Percentiles rank a stretch among this genome's conserved stretches.
These are phyloP conservation scores for Lagopus leucura DNA, from an alignment of 2,113 vertebrate genomes.

Conservation along the genomic window DNA sequence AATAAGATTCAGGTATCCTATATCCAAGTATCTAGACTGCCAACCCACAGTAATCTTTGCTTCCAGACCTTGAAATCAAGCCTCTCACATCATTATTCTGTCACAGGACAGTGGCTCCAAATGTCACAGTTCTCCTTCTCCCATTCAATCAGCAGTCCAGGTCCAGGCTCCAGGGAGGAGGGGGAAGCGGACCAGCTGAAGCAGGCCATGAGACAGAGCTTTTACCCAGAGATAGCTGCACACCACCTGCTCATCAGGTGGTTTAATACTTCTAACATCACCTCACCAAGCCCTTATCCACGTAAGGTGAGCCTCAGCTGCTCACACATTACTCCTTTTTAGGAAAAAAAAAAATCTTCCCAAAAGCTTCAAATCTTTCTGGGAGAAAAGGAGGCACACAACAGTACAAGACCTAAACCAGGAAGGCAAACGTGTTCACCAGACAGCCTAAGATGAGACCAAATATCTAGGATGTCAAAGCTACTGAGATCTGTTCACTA, in stretches of 20 bases:
- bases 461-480: background rate
- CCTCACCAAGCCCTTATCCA: background rate
- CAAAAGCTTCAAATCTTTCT: background rate
- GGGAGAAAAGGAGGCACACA: background rate
- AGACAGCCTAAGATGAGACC: background rate
- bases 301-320: background rate
- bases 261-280: background rate
- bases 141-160: background rate
- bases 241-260: background rate
- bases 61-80: constrained; percentile 16
- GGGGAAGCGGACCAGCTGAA: background rate
- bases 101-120: background rate
- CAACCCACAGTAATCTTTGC: background rate
- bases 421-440: background rate
- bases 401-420: background rate
- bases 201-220: background rate
- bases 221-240: background rate
- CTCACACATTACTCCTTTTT: background rate
- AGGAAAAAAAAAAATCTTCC: background rate
- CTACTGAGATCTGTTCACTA: background rate
- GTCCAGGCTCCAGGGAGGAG: background rate
- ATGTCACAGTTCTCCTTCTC: background rate
- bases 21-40: background rate
- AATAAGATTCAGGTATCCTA: background rate
- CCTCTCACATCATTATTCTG: background rate